Evolutionary conservation across 2,113 vertebrate genomes (phyloP), one percentile per base, ranked within the genome.

Genomic region (Trichechus manatus): DNA sequence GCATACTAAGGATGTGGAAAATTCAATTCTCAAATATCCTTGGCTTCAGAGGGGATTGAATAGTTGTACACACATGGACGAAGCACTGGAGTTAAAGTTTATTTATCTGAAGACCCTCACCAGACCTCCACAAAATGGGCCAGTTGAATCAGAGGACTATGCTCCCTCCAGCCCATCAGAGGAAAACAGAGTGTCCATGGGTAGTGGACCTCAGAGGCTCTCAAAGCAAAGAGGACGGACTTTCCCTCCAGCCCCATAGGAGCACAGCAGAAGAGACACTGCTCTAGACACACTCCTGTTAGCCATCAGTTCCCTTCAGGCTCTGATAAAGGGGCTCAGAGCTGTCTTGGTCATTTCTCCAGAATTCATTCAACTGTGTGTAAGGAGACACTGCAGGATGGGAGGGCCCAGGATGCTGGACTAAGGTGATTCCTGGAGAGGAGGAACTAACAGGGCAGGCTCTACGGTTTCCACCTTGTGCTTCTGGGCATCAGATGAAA

Each of bases 191-290:
- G 15, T 1, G 17, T 42, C 53, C 22, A 5, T 6, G 14, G 27
- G 53, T 27, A 87, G 47, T 11, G 39, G 39, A 86, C 17, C 36
- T 56, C 31, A 17, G 27, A 72, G 25, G 50, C 42, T 56, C 80
- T 59, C 53, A 17, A 53, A 78, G 66, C 39, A 6, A 39, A 56
- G 53, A 93, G 31, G n/a, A 13, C 7, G 47, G 79, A 25, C 25
- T 50, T 79, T 59, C 25, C n/a, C 39, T 72, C 9, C 22, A 27
- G 36, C 0, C 13, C 13, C 20, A 15, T 0, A 0, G 39, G 1
- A 82, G 22, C 44, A 47, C 27, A 47, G 14, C 7, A 20, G 27
- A 63, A 61, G 44, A 90, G 68, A 92, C 23, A 17, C 7, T 20
- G 31, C 39, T 70, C 31, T 9, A 14, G 11, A 66, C 10, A 56